A percentile compares a stretch with the other conserved stretches of the same genome.
Conservation (phyloP, 1,140 invertebrate genomes). For the Maconellicoccus hirsutus region DNA sequence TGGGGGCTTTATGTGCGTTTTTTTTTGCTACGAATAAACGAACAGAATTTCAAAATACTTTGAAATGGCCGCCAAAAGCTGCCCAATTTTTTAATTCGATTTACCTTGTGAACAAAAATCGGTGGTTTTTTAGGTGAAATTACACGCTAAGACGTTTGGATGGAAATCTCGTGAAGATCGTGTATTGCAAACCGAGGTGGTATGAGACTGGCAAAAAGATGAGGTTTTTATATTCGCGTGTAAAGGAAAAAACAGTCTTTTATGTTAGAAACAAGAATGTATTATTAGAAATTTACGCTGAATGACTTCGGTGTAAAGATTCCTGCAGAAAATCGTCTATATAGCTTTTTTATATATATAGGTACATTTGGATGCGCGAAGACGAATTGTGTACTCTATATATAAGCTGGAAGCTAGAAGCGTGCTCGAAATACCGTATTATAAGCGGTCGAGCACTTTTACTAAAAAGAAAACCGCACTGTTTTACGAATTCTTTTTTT, state of each 20-base stretch:
- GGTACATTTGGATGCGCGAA: not conserved
- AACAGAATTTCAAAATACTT: too few species aligned
- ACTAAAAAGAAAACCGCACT: slow-evolving; percentile 16
- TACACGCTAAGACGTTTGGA: too few species aligned
- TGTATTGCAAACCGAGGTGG: too few species aligned
- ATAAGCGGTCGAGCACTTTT: slow-evolving; percentile 16
- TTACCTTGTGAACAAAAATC: too few species aligned
- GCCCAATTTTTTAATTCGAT: too few species aligned
- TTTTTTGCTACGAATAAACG: too few species aligned
- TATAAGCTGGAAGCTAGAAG: slow-evolving; percentile 4
- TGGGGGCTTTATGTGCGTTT: too few species aligned
- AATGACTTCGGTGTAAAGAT: not conserved
- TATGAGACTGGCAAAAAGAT: not conserved
- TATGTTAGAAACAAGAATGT: slow-evolving; percentile 1
- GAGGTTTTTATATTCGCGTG: not conserved
- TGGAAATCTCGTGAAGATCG: too few species aligned
- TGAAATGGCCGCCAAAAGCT: too few species aligned
- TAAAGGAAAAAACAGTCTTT: not conserved
- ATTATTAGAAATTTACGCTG: slow-evolving; percentile 9
- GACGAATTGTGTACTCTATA: not conserved
- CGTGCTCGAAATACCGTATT: slow-evolving; percentile 17
- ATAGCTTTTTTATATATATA: not conserved
- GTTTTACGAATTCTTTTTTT: slow-evolving; percentile 14
- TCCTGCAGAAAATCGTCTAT: not conserved
- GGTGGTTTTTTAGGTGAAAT: too few species aligned